Conservation (phyloP, 2,888 invertebrate species). For the Pycnomerus fuliginosus region DNA sequence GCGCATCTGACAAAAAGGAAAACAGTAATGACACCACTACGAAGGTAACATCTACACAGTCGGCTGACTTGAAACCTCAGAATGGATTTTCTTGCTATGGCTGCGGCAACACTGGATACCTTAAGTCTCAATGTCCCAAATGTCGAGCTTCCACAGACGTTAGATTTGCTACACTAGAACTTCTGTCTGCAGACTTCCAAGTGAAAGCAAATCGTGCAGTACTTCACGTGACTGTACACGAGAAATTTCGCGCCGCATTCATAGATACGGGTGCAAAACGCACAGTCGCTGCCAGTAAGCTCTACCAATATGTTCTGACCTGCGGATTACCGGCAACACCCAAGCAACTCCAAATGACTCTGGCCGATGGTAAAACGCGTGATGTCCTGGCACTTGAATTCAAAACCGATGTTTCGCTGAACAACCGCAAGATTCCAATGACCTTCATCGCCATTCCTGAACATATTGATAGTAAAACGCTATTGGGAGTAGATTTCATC, state of each 20-base stretch:
- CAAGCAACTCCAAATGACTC: not conserved
- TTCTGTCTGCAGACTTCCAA: not conserved
- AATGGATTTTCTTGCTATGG: slow-evolving; percentile 2
- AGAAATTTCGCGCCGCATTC: not conserved
- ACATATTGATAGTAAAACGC: not conserved
- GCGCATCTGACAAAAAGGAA: not conserved
- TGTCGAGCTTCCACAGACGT: slow-evolving; percentile 2
- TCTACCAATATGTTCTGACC: not conserved
- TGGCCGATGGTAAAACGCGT: not conserved
- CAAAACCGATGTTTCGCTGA: not conserved
- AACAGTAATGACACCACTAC: not conserved
- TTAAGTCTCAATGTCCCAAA: slow-evolving; percentile 5
- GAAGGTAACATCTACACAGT: no score
- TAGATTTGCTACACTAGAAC: not conserved
- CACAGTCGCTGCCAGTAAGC: not conserved
- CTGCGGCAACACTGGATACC: slow-evolving; percentile 1
- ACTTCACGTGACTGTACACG: not conserved
- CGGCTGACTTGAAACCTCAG: not conserved
- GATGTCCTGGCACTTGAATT: not conserved
- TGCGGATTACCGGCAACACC: not conserved
- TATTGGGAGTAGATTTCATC: slow-evolving; percentile 6
- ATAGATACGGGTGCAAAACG: not conserved
- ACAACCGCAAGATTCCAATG: not conserved
- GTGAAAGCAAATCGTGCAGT: not conserved
- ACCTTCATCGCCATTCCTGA: slow-evolving; percentile 2